Conservation (phyloP, 2,113 vertebrate genomes). For the Galbula dea region DNA sequence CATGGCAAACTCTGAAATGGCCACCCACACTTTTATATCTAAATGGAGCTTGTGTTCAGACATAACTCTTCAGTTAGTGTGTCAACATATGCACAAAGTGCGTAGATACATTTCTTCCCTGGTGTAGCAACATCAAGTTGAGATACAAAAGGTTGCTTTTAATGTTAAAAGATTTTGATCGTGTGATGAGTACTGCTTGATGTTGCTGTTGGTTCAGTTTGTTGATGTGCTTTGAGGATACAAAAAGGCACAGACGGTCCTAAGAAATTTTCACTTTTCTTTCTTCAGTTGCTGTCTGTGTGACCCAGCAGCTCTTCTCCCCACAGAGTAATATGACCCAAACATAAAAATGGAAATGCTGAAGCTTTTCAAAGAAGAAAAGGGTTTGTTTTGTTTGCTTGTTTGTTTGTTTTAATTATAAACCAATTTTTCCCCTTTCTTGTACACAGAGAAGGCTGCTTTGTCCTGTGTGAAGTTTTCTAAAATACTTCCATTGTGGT, state of each 20-base stretch:
- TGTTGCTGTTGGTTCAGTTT: neutral
- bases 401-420: no score
- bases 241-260: neutral
- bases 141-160: neutral
- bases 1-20: neutral
- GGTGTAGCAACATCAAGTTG: neutral
- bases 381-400: neutral
- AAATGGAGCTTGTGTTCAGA: conserved; percentile 30
- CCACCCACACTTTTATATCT: conserved; percentile 1
- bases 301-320: neutral
- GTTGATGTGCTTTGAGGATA: neutral
- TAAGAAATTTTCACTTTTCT: neutral
- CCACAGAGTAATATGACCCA: neutral
- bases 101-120: neutral
- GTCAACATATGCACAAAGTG: neutral
- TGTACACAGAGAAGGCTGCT: neutral
- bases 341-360: neutral
- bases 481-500: neutral
- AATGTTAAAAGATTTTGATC: neutral
- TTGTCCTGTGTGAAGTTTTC: neutral
- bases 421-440: neutral
- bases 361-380: neutral
- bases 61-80: neutral
- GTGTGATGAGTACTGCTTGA: fast-evolving
- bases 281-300: neutral